These are phyloP conservation scores for Tanytarsus gracilentus DNA, from an alignment of 2,888 invertebrate species.

Conservation along the genomic window DNA sequence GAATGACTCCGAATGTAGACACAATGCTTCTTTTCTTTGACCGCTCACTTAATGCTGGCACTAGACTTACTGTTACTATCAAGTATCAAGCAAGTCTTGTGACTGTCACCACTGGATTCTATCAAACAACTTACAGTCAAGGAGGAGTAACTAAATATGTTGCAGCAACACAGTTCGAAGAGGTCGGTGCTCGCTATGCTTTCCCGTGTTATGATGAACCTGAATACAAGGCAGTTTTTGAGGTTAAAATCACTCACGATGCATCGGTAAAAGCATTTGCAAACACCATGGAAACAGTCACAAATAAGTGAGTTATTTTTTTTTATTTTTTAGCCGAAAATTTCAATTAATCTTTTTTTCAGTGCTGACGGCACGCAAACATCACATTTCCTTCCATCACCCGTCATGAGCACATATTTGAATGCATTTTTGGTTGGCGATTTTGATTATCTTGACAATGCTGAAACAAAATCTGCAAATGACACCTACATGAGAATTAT, in stretches of 20 bases:
- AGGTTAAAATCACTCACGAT: slow-evolving; percentile 40
- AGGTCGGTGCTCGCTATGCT: slow-evolving; percentile 50
- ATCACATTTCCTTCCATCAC: slow-evolving; percentile 31
- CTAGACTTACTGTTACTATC: neutral
- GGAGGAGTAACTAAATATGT: slow-evolving; percentile 42
- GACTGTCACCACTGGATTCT: neutral
- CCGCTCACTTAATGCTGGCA: neutral
- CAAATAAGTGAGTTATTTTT: neutral
- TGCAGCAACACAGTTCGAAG: slow-evolving; percentile 53
- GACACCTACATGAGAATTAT: slow-evolving; percentile 4
- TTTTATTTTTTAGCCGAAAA: too few relatives aligned
- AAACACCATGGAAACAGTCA: neutral
- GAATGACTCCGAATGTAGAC: neutral
- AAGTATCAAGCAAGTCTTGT: neutral
- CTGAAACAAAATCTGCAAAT: neutral
- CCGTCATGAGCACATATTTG: slow-evolving; percentile 7
- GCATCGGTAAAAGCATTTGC: neutral
- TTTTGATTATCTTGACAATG: neutral
- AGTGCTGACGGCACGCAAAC: slow-evolving; percentile 4
- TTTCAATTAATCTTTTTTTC: too few relatives aligned
- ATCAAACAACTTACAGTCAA: neutral
- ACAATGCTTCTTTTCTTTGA: slow-evolving; percentile 12
- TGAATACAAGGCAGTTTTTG: slow-evolving; percentile 51
- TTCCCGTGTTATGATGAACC: slow-evolving; percentile 67
- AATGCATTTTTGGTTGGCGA: slow-evolving; percentile 12